Percentiles rank a stretch among this genome's conserved stretches.
Conservation (phyloP, 2,888 invertebrate species). For the Nomada lathburiana region DNA sequence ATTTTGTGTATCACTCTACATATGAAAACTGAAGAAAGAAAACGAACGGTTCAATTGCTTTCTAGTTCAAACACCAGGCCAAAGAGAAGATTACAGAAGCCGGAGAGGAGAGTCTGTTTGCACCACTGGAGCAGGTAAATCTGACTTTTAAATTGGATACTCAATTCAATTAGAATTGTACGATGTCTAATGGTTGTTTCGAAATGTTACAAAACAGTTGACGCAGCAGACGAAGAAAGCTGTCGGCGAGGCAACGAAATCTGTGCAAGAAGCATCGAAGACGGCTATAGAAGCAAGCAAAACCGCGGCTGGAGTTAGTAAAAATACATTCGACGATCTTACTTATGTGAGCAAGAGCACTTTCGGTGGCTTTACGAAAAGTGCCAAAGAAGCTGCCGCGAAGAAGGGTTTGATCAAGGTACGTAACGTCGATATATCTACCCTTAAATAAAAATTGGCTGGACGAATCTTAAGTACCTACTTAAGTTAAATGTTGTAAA, state of each 20-base stretch:
- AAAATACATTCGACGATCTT: constrained; percentile 94
- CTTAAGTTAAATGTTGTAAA: neutral
- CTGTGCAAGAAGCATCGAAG: constrained; percentile 93
- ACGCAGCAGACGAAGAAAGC: constrained; percentile 95
- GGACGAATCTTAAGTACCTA: neutral
- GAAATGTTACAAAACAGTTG: constrained; percentile 85
- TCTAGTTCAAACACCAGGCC: constrained; percentile 87
- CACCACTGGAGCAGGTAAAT: constrained; percentile 92
- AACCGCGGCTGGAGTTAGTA: constrained; percentile 94
- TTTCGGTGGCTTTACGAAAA: constrained; percentile 95
- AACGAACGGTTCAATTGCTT: neutral
- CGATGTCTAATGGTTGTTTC: too few species aligned
- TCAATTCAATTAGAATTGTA: neutral
- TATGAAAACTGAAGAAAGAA: neutral
- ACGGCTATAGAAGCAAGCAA: constrained; percentile 94
- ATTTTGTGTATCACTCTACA: neutral
- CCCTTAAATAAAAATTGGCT: too few species aligned
- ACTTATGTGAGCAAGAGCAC: constrained; percentile 96
- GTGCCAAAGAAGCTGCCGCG: constrained; percentile 94
- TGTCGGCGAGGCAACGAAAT: constrained; percentile 92
- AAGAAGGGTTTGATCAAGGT: constrained; percentile 94
- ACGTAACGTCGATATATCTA: constrained; percentile 43
- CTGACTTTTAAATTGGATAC: neutral
- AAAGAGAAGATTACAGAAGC: constrained; percentile 88
- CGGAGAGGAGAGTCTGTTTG: constrained; percentile 90